Conservation (phyloP, 2,797 vertebrate genomes). For the Mormyrus proboscirostris region DNA sequence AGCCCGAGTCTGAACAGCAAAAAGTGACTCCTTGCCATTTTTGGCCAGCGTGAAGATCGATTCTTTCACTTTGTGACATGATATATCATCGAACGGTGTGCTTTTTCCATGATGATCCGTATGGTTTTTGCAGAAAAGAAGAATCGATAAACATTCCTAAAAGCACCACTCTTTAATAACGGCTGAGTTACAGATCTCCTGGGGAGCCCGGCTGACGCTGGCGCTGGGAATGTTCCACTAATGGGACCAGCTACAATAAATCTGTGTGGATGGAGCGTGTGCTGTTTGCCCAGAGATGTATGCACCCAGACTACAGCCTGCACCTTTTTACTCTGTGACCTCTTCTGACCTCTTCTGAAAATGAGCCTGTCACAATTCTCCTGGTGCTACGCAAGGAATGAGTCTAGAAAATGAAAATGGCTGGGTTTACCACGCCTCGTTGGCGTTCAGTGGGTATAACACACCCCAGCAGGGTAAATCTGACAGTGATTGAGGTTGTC, state of each 20-base stretch:
- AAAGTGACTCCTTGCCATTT: not conserved
- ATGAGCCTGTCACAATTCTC: not conserved
- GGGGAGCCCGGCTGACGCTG: not conserved
- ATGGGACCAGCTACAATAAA: not conserved
- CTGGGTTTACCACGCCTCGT: not conserved
- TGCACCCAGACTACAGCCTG: not conserved
- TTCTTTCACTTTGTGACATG: not conserved
- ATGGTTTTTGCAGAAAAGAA: not conserved
- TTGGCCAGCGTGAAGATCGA: not conserved
- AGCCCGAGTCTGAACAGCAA: not conserved
- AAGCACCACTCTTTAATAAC: not conserved
- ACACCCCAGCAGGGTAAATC: not conserved
- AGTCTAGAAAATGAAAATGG: not conserved
- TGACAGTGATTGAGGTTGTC: not conserved
- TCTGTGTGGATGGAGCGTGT: not conserved
- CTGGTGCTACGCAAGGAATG: not conserved
- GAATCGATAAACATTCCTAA: not conserved
- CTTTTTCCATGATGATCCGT: not conserved
- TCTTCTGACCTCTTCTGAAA: not conserved
- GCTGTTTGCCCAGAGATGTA: not conserved
- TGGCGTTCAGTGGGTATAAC: not conserved
- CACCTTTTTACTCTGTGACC: not conserved
- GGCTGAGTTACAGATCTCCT: not conserved
- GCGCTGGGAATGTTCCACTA: conserved; percentile 7
- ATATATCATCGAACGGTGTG: not conserved